Base-by-base conservation (phyloP, 2,797 vertebrate genomes). In the Sternarchorhynchus goeldii region DNA sequence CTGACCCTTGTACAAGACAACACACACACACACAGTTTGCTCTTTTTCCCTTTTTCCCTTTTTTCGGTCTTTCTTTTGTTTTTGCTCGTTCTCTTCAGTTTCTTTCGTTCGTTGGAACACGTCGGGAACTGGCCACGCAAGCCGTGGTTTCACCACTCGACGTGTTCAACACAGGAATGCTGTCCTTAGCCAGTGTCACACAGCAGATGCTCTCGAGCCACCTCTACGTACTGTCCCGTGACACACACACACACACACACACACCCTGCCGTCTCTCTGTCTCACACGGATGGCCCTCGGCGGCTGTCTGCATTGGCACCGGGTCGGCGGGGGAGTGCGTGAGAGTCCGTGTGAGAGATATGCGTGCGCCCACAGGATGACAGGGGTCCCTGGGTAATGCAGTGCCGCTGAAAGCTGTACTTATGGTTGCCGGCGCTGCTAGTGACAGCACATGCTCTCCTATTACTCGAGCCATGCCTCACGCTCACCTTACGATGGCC, bases 321-420 rank as follows among this genome's bases (percentile, higher is more conserved):
- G 20, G 73, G 53, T 41, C 59, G 58, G 32, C 25, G 18, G 4
- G 16, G 32, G 50, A 21, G 41, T 3, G 57, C 29, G 74, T 63
- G 53, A 34, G 73, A 3, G 10, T 10, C 69, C 71, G 62, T 63
- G 58, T 77, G 82, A 73, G 81, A 56, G 82, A 81, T 80, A 65
- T 60, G 60, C 58, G 0, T 77, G 79, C 83, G 88, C 86, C 90
- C 88, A 85, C 75, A 85, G 90, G 89, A 89, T 92, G 92, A 92
- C 91, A 92, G 91, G 92, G 91, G 90, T 93, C 91, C 90, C 90
- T 87, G 85, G 92, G 92, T 93, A 93, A 93, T 93, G 91, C 93
- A 92, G 90, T 93, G 91, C 88, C 86, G 86, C 88, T 91, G 91
- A 92, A 91, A 91, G 92, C 91, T 92, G 90, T 93, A 92, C 92